Conservation (phyloP, 1,140 invertebrate genomes). For the Ips typographus region DNA sequence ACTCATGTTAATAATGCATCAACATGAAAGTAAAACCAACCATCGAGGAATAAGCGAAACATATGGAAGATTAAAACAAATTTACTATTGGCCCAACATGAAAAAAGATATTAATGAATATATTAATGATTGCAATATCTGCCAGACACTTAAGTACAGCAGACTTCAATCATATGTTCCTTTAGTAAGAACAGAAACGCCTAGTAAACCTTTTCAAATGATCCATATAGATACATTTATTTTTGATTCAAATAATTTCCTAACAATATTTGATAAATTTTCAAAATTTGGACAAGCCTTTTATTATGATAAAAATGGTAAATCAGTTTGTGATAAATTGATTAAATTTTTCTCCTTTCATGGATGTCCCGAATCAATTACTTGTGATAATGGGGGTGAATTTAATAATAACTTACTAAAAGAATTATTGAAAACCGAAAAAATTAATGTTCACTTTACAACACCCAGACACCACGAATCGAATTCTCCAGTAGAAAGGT, state of each 20-base stretch:
- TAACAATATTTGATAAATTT: constrained; percentile 33
- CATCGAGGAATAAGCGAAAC: constrained; percentile 14
- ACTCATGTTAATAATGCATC: background rate
- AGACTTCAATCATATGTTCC: constrained; percentile 18
- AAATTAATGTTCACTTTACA: constrained; percentile 49
- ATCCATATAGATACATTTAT: constrained; percentile 22
- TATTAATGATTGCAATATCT: constrained; percentile 23
- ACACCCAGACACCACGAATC: constrained; percentile 47
- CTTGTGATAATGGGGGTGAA: constrained; percentile 36
- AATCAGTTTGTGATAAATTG: constrained; percentile 25
- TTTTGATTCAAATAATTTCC: constrained; percentile 25
- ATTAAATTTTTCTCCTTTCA: constrained; percentile 33
- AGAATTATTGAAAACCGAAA: constrained; percentile 42
- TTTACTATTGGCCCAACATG: constrained; percentile 8
- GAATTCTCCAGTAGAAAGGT: constrained; percentile 46
- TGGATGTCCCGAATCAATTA: constrained; percentile 34
- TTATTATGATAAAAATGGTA: constrained; percentile 15
- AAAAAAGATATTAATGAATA: constrained; percentile 20
- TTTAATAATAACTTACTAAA: constrained; percentile 40
- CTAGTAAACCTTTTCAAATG: constrained; percentile 33
- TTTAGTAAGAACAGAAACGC: constrained; percentile 17
- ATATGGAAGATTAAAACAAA: background rate
- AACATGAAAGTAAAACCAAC: constrained; percentile 21
- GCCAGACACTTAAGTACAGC: constrained; percentile 25
- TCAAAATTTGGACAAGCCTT: constrained; percentile 35